phyloP scores from a whole-genome alignment of 2,888 invertebrate genomes.

The Nowickia ferox region DNA sequence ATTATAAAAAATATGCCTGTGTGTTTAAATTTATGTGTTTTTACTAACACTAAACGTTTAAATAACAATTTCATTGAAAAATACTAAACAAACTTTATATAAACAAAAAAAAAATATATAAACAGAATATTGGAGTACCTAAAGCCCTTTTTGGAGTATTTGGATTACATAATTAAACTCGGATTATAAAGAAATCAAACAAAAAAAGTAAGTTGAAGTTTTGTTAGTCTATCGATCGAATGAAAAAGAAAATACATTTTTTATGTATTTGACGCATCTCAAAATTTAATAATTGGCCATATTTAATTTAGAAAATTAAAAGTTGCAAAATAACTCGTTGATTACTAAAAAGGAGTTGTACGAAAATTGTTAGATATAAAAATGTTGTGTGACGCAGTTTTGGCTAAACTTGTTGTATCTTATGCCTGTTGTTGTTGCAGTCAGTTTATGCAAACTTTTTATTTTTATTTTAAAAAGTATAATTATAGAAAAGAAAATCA shows the following conservation, averaged over 20 bases:
- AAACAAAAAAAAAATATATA: neutral
- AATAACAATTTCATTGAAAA: slow-evolving; percentile 10
- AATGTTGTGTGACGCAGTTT: neutral
- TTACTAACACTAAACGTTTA: slow-evolving; percentile 12
- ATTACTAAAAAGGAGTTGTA: neutral
- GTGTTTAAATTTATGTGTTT: slow-evolving; percentile 41
- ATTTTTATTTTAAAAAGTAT: no score
- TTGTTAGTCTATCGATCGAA: no score
- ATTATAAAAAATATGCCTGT: slow-evolving; percentile 16
- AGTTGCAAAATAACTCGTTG: neutral
- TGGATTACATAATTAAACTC: slow-evolving; percentile 24
- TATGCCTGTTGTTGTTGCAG: neutral
- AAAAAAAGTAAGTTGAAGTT: slow-evolving; percentile 14
- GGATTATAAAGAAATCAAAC: slow-evolving; percentile 13
- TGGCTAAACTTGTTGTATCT: slow-evolving; percentile 5
- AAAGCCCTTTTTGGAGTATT: neutral
- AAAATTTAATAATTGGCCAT: no score
- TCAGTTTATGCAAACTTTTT: slow-evolving; percentile 1
- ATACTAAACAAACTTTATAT: slow-evolving; percentile 1
- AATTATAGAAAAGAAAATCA: no score
- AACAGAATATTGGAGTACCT: neutral
- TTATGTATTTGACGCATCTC: no score
- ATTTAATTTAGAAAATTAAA: no score
- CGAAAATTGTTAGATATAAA: neutral
- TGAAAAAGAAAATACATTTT: no score